A percentile compares a stretch with the other conserved stretches of the same genome.
These are phyloP conservation scores for Corythaeola cristata DNA, from an alignment of 2,113 vertebrate species.

Conservation along the genomic window DNA sequence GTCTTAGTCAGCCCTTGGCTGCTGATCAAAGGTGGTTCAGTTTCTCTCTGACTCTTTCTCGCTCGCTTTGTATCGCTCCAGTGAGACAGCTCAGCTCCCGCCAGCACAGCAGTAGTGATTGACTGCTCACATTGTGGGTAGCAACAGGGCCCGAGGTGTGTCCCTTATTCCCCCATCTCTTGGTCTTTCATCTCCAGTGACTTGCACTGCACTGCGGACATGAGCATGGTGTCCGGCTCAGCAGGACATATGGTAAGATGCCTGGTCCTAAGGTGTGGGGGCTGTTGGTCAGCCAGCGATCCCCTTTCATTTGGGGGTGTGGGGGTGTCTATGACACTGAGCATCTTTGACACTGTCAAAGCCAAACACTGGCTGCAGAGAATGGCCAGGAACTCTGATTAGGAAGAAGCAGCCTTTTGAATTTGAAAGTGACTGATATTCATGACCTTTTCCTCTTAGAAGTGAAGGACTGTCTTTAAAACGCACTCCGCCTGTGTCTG, in stretches of 20 bases:
- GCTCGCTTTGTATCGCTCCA: neutral
- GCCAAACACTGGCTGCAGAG: neutral
- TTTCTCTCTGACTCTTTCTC: neutral
- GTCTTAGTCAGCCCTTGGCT: neutral
- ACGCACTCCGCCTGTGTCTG: neutral
- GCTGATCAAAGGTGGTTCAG: neutral
- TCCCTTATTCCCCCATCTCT: neutral
- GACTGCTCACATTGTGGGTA: neutral
- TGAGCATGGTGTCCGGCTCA: neutral
- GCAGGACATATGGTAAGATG: neutral
- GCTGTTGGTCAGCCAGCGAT: neutral
- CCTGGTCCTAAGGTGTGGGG: neutral
- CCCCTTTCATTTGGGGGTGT: neutral
- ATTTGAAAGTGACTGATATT: slow-evolving; percentile 16
- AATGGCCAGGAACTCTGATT: neutral
- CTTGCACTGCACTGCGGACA: neutral
- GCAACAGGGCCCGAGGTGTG: neutral
- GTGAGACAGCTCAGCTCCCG: neutral
- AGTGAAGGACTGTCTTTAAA: neutral
- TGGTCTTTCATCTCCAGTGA: neutral
- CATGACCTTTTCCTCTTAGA: slow-evolving; percentile 27
- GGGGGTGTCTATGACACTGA: neutral
- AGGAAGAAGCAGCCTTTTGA: neutral
- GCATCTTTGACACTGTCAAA: neutral
- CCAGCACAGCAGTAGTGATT: neutral